Evolutionary conservation across 2,113 vertebrate genomes (phyloP).

Genomic region (Felis catus): F.catus_Fca126_mat1.0 CM031426.1:42167501-42168000

Average conservation of each 20-base stretch:
- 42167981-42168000: not conserved
- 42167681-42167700: not conserved
- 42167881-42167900: not conserved
- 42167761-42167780: not conserved
- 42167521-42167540: not conserved
- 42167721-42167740: too few species aligned
- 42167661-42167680: not conserved
- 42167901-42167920: not conserved
- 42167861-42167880: not conserved
- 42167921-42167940: not conserved
- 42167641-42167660: not conserved
- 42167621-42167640: not conserved
- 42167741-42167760: constrained; percentile 63
- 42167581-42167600: not conserved
- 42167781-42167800: not conserved
- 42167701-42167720: not conserved
- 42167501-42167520: not conserved
- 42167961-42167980: not conserved
- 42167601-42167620: not conserved
- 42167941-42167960: not conserved
- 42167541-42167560: not conserved
- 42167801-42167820: not conserved
- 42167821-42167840: not conserved
- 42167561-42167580: not conserved
- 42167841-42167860: not conserved